Percentiles rank a stretch among this genome's conserved stretches.
Conservation (phyloP, 2,797 vertebrate species). For the Poeciliopsis infans region DNA sequence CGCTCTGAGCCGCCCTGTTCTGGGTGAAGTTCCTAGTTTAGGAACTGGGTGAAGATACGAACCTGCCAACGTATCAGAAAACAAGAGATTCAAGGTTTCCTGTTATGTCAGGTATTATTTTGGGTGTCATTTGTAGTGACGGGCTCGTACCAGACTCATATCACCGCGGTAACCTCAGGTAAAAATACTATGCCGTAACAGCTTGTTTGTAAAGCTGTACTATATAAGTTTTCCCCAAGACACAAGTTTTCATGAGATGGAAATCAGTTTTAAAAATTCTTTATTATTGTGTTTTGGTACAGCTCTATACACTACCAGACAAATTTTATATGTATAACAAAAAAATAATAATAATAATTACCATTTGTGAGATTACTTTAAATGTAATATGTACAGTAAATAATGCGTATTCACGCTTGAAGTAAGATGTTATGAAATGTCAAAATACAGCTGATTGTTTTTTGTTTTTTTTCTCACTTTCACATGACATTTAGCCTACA, state of each 20-base stretch:
- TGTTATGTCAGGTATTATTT: constrained; percentile 26
- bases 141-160: not conserved
- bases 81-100: constrained; percentile 28
- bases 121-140: constrained; percentile 3
- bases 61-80: constrained; percentile 29
- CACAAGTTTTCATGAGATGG: not conserved
- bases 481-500: not conserved
- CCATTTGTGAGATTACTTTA: not conserved
- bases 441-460: not conserved
- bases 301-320: not conserved
- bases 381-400: not conserved
- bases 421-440: not conserved
- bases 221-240: not conserved
- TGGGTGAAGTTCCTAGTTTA: no score
- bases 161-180: not conserved
- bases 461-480: not conserved
- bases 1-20: constrained; percentile 14
- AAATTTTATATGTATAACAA: no score
- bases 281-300: not conserved
- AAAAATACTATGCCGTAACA: no score
- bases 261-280: not conserved
- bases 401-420: not conserved
- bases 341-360: not conserved
- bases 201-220: not conserved
- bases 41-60: constrained; percentile 13